Percentiles rank a stretch among this genome's conserved stretches.
These are phyloP conservation scores for Dicrostonyx torquatus DNA, from an alignment of 2,797 vertebrate genomes.

Conservation along the genomic window DNA sequence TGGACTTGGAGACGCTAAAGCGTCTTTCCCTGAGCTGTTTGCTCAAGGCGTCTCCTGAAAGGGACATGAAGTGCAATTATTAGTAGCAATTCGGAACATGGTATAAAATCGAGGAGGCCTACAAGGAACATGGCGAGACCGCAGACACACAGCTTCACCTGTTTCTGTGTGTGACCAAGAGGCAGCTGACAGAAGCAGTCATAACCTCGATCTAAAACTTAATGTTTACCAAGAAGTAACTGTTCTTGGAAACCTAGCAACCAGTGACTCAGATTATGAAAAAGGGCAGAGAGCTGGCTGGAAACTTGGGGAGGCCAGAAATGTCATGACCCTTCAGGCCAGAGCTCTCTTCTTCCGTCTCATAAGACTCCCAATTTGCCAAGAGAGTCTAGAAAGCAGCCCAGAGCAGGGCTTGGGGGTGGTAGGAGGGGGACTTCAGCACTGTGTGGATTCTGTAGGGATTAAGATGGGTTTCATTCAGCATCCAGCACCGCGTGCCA, in stretches of 20 bases:
- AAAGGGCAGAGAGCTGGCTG: not conserved
- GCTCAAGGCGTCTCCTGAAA: not conserved
- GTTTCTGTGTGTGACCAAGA: fast-evolving
- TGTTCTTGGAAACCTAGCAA: conserved; percentile 29
- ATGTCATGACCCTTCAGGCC: fast-evolving
- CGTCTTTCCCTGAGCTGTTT: not conserved
- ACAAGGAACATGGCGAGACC: fast-evolving
- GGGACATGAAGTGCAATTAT: fast-evolving
- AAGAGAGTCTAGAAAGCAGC: not conserved
- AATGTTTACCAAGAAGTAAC: not conserved
- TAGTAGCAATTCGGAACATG: not conserved
- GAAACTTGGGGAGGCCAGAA: not conserved
- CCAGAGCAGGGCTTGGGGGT: not conserved
- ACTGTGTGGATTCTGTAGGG: not conserved
- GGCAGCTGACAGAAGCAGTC: not conserved
- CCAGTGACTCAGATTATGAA: not conserved
- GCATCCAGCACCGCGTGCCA: not conserved
- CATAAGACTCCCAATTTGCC: not conserved
- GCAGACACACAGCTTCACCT: not conserved
- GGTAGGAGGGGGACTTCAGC: not conserved
- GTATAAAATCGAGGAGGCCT: not conserved
- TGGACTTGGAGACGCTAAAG: not conserved
- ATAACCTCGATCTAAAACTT: not conserved
- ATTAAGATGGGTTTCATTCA: conserved; percentile 29
- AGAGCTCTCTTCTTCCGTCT: fast-evolving